These are phyloP conservation scores for Poeciliopsis prolifica DNA, from an alignment of 2,113 vertebrate species.

Conservation along the genomic window DNA sequence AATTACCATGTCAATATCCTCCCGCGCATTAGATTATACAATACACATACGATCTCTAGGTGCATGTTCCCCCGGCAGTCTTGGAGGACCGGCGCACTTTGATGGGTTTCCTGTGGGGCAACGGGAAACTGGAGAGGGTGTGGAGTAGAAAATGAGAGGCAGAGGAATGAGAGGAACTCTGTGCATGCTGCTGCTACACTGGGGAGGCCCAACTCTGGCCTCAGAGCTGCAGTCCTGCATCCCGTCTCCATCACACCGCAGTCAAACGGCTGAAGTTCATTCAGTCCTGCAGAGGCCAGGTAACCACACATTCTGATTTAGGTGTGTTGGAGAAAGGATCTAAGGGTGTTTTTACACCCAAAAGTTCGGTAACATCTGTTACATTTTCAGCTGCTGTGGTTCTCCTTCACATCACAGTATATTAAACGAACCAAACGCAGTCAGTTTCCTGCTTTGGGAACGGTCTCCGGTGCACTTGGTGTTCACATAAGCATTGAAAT, in stretches of 20 bases:
- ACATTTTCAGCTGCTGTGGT: too few relatives aligned
- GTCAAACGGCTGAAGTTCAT: background rate
- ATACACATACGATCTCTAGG: slow-evolving; percentile 76
- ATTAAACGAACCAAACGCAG: too few relatives aligned
- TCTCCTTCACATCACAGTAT: too few relatives aligned
- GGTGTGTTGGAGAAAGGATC: background rate
- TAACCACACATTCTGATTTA: background rate
- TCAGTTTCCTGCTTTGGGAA: too few relatives aligned
- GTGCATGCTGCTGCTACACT: slow-evolving; percentile 24
- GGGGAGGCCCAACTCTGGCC: background rate
- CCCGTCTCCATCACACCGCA: background rate
- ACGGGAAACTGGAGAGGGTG: slow-evolving; percentile 54
- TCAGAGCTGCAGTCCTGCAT: background rate
- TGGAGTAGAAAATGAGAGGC: slow-evolving; percentile 47
- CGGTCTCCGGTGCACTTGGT: too few relatives aligned
- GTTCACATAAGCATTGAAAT: too few relatives aligned
- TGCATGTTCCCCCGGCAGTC: slow-evolving; percentile 83
- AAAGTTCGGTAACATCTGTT: too few relatives aligned
- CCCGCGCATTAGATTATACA: slow-evolving; percentile 83
- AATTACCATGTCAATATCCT: slow-evolving; percentile 98
- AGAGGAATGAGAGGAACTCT: slow-evolving; percentile 42
- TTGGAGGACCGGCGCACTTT: slow-evolving; percentile 83
- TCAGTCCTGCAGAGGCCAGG: too few relatives aligned
- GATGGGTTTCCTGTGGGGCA: slow-evolving; percentile 71
- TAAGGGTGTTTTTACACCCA: too few relatives aligned